Percentiles rank a stretch among this genome's conserved stretches.
Conservation (phyloP, 2,797 vertebrate genomes). For the Lates japonicus region DNA sequence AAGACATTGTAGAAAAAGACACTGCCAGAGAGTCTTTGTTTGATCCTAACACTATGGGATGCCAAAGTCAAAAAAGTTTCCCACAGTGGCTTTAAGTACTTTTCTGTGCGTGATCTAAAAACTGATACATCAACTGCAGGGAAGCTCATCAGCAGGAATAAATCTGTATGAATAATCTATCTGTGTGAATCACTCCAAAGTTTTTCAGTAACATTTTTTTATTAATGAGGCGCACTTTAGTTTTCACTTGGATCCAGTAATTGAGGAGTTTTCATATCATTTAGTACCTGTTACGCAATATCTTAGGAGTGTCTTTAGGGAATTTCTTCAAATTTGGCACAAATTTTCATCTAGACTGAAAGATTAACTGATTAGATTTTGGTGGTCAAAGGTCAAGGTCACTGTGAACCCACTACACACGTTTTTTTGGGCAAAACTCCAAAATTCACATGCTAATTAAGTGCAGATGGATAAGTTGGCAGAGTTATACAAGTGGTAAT, state of each 20-base stretch:
- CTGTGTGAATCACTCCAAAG: background rate
- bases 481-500: too few species aligned
- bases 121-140: constrained; percentile 8
- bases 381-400: too few species aligned
- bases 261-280: background rate
- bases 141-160: background rate
- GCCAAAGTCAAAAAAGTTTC: background rate
- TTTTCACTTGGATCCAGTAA: background rate
- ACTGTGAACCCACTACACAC: too few species aligned
- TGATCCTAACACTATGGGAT: background rate
- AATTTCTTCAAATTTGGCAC: too few species aligned
- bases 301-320: too few species aligned
- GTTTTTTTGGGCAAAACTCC: too few species aligned
- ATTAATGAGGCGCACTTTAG: constrained; percentile 1
- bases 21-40: background rate
- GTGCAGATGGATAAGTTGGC: too few species aligned
- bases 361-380: too few species aligned
- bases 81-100: background rate
- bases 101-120: constrained; percentile 6
- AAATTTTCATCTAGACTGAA: too few species aligned
- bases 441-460: too few species aligned
- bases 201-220: background rate
- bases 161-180: constrained; percentile 7
- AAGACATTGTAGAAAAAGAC: background rate
- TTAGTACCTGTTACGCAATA: background rate